Percentiles rank a stretch among this genome's conserved stretches.
Evolutionary conservation across 2,888 invertebrate genomes (phyloP).

Genomic region (Trissolcus japonicus): DNA sequence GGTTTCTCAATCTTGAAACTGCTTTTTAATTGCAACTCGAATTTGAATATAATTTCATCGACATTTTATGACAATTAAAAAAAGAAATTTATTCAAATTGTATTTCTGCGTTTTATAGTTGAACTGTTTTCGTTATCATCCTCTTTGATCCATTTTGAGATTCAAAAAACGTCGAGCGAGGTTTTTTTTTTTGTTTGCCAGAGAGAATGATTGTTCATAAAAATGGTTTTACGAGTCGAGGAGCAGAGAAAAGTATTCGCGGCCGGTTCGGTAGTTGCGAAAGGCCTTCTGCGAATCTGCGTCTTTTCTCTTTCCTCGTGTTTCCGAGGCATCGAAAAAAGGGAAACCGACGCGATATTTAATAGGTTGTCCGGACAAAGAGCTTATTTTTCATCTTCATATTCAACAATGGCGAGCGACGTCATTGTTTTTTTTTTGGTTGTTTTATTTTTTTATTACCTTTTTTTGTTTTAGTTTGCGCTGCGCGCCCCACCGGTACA

Average conservation of each 20-base stretch:
- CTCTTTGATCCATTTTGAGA: too few species aligned
- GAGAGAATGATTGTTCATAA: background rate
- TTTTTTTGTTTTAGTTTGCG: background rate
- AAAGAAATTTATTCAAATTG: too few species aligned
- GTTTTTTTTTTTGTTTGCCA: too few species aligned
- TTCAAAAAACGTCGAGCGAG: too few species aligned
- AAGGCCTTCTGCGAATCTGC: slow-evolving; percentile 56
- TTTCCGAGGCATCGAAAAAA: slow-evolving; percentile 51
- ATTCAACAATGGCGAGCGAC: slow-evolving; percentile 21
- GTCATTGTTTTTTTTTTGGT: background rate
- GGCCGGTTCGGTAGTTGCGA: slow-evolving; percentile 46
- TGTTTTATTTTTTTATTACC: background rate
- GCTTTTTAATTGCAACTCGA: too few species aligned
- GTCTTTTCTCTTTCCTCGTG: slow-evolving; percentile 57
- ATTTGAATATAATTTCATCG: too few species aligned
- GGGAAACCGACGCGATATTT: slow-evolving; percentile 61
- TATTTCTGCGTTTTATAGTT: too few species aligned
- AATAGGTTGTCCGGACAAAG: slow-evolving; percentile 62
- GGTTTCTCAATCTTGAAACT: too few species aligned
- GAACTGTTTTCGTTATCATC: too few species aligned
- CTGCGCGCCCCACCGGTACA: too few species aligned
- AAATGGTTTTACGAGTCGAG: slow-evolving; percentile 38
- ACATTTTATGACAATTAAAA: too few species aligned
- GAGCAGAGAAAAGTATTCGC: slow-evolving; percentile 42
- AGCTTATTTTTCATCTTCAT: slow-evolving; percentile 45